Percentiles rank a stretch among this genome's conserved stretches.
phyloP scores from a whole-genome alignment of 2,113 vertebrate genomes.

The Cottus gobio region DNA sequence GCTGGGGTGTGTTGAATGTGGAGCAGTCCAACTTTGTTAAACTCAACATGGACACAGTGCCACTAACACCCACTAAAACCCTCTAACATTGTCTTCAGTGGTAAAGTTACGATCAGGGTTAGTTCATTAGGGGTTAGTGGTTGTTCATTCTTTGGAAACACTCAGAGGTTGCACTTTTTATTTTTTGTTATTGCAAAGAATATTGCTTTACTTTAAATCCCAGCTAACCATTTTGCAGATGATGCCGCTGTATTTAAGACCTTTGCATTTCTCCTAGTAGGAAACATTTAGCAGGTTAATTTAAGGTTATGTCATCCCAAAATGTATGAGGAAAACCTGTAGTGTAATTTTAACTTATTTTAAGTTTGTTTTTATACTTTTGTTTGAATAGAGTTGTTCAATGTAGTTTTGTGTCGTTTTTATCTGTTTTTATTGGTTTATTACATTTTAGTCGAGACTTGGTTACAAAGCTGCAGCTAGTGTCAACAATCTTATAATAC shows the following conservation, averaged over 20 bases:
- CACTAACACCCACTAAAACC: background rate
- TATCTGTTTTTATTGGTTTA: background rate
- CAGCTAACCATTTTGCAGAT: background rate
- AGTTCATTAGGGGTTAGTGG: no score
- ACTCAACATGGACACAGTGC: background rate
- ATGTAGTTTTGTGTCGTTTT: background rate
- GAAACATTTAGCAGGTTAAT: background rate
- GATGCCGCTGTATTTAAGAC: background rate
- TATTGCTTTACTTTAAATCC: background rate
- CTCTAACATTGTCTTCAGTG: background rate
- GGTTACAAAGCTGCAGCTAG: background rate
- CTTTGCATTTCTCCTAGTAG: background rate
- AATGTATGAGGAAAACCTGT: background rate
- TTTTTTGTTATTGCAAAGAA: background rate
- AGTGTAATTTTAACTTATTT: background rate
- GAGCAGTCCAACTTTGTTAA: background rate
- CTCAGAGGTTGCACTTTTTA: background rate
- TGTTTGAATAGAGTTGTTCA: background rate
- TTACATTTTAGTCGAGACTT: background rate
- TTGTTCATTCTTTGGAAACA: background rate
- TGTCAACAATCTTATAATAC: background rate
- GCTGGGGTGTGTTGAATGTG: background rate
- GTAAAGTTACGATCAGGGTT: background rate
- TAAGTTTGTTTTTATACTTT: background rate
- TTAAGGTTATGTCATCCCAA: background rate